Conservation (phyloP, 2,797 vertebrate species). For the Numenius phaeopus region DNA sequence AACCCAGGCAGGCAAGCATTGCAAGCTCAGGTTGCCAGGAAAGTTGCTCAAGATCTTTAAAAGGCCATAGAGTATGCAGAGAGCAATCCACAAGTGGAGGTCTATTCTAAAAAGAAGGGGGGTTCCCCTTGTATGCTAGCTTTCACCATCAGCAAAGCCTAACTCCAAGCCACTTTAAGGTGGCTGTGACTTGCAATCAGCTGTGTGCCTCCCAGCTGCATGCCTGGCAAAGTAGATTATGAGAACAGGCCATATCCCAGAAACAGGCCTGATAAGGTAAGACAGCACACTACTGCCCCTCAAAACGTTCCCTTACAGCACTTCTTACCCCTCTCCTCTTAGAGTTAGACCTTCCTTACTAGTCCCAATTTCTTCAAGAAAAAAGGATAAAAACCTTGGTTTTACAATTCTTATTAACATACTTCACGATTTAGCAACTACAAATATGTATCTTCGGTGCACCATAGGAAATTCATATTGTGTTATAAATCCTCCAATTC, state of each 20-base stretch:
- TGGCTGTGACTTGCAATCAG: neutral
- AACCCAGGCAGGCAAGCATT: neutral
- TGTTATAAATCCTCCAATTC: neutral
- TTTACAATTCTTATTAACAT: neutral
- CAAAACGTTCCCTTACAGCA: rapidly evolving
- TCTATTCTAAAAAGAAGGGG: neutral
- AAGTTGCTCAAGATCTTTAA: neutral
- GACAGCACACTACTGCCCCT: neutral
- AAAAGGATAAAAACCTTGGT: neutral
- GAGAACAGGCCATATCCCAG: neutral
- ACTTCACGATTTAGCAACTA: neutral
- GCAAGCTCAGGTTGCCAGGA: neutral
- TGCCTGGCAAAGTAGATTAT: neutral
- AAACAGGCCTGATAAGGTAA: neutral
- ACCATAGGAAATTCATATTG: neutral
- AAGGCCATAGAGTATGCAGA: neutral
- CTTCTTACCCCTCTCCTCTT: neutral
- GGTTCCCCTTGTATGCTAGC: neutral
- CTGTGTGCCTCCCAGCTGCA: neutral
- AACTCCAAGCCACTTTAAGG: neutral
- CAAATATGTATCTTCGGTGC: neutral
- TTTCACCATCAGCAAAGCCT: neutral
- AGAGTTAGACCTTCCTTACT: neutral
- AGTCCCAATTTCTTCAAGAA: neutral
- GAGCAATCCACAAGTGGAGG: neutral